phyloP scores from a whole-genome alignment of 2,888 invertebrate genomes.

The Parnassius mnemosyne region DNA sequence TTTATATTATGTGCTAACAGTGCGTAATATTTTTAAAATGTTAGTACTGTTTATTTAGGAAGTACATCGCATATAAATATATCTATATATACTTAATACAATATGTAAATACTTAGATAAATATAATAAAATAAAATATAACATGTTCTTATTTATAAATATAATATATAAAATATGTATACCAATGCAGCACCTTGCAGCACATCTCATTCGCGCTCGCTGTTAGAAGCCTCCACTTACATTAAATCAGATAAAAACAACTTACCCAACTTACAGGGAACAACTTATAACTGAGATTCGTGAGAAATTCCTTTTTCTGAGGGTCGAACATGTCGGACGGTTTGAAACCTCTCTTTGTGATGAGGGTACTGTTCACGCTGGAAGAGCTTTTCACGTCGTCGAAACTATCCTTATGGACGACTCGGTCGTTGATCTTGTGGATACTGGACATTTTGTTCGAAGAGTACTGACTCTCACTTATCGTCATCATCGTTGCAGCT shows the following conservation, averaged over 20 bases:
- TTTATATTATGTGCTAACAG: no score
- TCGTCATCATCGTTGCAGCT: conserved; percentile 72
- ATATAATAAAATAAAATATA: not conserved
- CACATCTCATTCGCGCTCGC: conserved; percentile 39
- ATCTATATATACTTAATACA: not conserved
- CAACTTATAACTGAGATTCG: conserved; percentile 89
- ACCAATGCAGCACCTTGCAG: conserved; percentile 47
- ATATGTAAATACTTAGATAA: conserved; percentile 6
- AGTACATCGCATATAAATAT: no score
- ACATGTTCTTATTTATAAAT: no score
- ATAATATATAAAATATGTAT: conserved; percentile 30
- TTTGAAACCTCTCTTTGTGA: conserved; percentile 88
- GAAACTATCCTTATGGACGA: conserved; percentile 71
- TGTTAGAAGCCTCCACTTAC: conserved; percentile 57
- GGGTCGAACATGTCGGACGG: conserved; percentile 93
- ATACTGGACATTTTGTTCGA: conserved; percentile 76
- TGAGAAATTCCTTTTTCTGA: conserved; percentile 88
- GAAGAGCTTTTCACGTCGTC: conserved; percentile 74
- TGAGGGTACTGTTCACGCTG: conserved; percentile 81
- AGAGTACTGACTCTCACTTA: conserved; percentile 76
- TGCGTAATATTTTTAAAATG: no score
- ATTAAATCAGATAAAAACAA: conserved; percentile 46
- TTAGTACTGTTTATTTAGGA: no score
- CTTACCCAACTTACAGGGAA: conserved; percentile 91
- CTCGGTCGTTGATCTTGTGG: conserved; percentile 72